Evolutionary conservation across 1,140 invertebrate species (phyloP).

Genomic region (Orius insidiosus): DNA sequence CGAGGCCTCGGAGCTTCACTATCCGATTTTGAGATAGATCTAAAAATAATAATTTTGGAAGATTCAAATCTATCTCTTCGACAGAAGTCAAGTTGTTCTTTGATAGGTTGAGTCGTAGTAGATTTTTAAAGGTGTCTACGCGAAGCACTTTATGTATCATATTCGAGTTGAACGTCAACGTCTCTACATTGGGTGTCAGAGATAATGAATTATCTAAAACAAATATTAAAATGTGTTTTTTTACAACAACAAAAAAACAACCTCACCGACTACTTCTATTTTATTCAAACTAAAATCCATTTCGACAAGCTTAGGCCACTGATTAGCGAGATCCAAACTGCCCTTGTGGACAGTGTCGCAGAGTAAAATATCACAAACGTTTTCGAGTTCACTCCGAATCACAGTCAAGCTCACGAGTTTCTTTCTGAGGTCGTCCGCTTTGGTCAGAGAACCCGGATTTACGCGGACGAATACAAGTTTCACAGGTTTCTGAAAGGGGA

Average conservation of each 20-base stretch:
- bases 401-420: constrained; percentile 41
- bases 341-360: constrained; percentile 50
- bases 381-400: constrained; percentile 37
- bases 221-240: neutral
- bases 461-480: constrained; percentile 40
- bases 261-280: constrained; percentile 44
- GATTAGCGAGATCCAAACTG: constrained; percentile 36
- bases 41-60: neutral
- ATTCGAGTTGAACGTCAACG: neutral
- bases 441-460: constrained; percentile 43
- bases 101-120: no score
- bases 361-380: constrained; percentile 51
- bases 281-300: constrained; percentile 66
- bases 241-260: neutral
- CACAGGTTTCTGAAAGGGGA: constrained; percentile 53
- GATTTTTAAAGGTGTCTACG: no score
- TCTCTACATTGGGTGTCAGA: neutral
- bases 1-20: no score
- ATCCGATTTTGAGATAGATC: neutral
- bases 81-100: no score
- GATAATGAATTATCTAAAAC: neutral
- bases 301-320: constrained; percentile 38
- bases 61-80: neutral
- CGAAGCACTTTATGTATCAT: no score
- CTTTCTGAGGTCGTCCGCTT: constrained; percentile 45